Evolutionary conservation across 2,113 vertebrate genomes (phyloP), one percentile per base, ranked within the genome.

Genomic region (Colinus virginianus): DNA sequence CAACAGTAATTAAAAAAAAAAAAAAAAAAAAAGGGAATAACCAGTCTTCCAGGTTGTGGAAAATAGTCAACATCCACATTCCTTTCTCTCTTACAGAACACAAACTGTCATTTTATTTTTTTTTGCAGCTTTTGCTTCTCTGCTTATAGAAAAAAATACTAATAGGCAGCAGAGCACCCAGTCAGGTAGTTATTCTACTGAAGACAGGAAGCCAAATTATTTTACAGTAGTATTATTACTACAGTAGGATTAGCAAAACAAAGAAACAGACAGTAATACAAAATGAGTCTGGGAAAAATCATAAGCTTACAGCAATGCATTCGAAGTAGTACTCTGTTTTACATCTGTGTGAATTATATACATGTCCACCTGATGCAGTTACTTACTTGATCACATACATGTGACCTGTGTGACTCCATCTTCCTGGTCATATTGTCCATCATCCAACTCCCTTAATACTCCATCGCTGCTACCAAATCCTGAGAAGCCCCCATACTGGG

Each of bases 371-470:
- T 32, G 18, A 71, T 49, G 59, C 69, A 88, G 71, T 62, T 82
- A 80, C 88, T 87, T 90, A 92, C 45, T 45, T 26, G 15, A 84
- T 99, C 95, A 99, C 97, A 99, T 99, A 66, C 99, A 99, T 1
- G 99, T 99, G 96, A 99, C 99, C 95, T 99, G 98, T 13, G 98
- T 98, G n/a, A 98, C 98, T 42, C 98, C 99, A 32, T 99, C 99
- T 25, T 99, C 99, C 88, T 98, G 99, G 78, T 99, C 99, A 30
- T 98, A 98, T 64, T 98, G 98, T 32, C 98, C 98, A 11, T 99
- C 99, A 42, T 99, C 99, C 81, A 99, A 95, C 80, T 99, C 98
- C 56, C 98, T 98, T 38, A 99, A 93, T 71, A 98, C 96, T 53
- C 98, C 97, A 88, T 98, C 98, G 8, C 97, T 97, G 51, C 97